Percentiles rank a stretch among this genome's conserved stretches.
phyloP scores from a whole-genome alignment of 2,797 vertebrate species.

The Poecilia wingei region DNA sequence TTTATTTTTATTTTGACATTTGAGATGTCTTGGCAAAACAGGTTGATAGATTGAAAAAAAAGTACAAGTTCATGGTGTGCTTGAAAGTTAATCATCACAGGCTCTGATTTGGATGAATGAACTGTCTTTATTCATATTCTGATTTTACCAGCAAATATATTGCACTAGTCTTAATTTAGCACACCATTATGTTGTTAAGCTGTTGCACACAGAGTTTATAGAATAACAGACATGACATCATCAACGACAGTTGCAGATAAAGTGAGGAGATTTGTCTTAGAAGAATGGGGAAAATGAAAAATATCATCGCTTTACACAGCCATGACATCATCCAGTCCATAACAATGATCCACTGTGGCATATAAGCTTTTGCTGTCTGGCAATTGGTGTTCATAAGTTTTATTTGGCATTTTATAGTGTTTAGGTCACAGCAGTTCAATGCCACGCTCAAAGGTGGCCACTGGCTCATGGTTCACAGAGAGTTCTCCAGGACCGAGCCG shows the following conservation, averaged over 20 bases:
- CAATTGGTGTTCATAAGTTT: conserved; percentile 81
- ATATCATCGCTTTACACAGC: conserved; percentile 38
- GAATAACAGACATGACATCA: conserved; percentile 72
- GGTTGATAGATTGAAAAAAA: background rate
- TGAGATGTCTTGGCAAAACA: background rate
- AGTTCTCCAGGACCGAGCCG: conserved; percentile 24
- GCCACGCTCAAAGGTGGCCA: conserved; percentile 76
- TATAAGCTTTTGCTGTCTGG: conserved; percentile 74
- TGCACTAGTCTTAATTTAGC: background rate
- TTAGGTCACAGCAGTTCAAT: conserved; percentile 84
- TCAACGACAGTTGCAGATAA: conserved; percentile 62
- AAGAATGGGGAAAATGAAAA: conserved; percentile 54
- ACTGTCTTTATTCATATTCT: conserved; percentile 1
- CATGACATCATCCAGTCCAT: conserved; percentile 84
- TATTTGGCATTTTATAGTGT: conserved; percentile 85
- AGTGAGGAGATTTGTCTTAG: conserved; percentile 46
- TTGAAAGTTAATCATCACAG: background rate
- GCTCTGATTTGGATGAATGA: background rate
- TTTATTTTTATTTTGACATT: conserved; percentile 4
- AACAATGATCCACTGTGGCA: conserved; percentile 84
- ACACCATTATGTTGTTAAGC: conserved; percentile 7
- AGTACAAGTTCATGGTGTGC: background rate
- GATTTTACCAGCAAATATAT: background rate
- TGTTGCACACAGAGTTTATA: conserved; percentile 12
- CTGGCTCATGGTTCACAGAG: conserved; percentile 63